phyloP scores from a whole-genome alignment of 2,113 vertebrate genomes.

The Jaculus jaculus region DNA sequence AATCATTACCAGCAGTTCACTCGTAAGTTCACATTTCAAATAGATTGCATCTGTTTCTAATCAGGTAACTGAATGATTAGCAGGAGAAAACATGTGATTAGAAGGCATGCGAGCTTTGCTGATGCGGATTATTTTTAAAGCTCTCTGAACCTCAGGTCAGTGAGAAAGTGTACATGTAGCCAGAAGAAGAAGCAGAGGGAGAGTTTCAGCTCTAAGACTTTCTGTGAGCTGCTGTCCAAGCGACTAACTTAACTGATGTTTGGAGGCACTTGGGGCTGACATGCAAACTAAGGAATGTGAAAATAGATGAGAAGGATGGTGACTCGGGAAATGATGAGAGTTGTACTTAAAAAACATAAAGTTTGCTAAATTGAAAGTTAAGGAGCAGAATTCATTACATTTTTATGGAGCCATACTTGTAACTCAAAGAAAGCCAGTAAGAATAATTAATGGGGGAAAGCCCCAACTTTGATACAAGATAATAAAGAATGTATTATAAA shows the following conservation, averaged over 20 bases:
- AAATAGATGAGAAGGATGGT: conserved; percentile 57
- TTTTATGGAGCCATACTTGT: conserved; percentile 60
- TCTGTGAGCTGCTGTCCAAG: conserved; percentile 70
- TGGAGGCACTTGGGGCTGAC: conserved; percentile 62
- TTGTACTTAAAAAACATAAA: conserved; percentile 46
- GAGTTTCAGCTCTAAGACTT: conserved; percentile 59
- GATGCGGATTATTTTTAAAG: conserved; percentile 75
- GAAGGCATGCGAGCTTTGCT: conserved; percentile 66
- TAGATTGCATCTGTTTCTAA: conserved; percentile 79
- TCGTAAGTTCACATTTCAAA: conserved; percentile 76
- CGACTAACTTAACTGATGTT: conserved; percentile 68
- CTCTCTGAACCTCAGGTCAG: conserved; percentile 62
- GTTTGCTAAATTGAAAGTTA: conserved; percentile 64
- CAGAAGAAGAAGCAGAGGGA: conserved; percentile 66
- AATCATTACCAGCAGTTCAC: conserved; percentile 67
- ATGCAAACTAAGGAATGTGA: conserved; percentile 64
- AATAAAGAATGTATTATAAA: conserved; percentile 54
- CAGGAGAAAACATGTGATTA: conserved; percentile 77
- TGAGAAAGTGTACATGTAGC: conserved; percentile 63
- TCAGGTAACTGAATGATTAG: conserved; percentile 79
- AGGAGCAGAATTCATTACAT: conserved; percentile 72
- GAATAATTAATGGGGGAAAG: conserved; percentile 41
- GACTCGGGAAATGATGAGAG: conserved; percentile 52
- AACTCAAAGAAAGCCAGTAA: conserved; percentile 59
- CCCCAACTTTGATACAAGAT: conserved; percentile 55